Evolutionary conservation across 2,888 invertebrate species (phyloP), one percentile per base, ranked within the genome.

Genomic region (Brachyptera putata): DNA sequence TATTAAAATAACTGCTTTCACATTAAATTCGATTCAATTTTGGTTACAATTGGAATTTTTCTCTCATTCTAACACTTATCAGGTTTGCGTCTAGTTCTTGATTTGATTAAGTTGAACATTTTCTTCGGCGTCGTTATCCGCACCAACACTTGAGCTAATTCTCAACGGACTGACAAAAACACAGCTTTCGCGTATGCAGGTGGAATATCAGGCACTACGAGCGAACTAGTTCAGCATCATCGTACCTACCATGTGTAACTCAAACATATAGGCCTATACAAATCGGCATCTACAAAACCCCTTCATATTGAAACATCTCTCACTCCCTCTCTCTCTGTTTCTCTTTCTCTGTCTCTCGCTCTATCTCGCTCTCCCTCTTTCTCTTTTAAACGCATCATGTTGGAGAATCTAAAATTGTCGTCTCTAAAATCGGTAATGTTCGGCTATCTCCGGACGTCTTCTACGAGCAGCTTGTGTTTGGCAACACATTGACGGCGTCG

Each of bases 381-480:
- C n/a, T 41, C 41, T 41, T 41, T 41, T 18, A 46, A 46, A 36
- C n/a, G n/a, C n/a, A n/a, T n/a, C n/a, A n/a, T n/a, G n/a, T n/a
- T 36, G 30, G 43, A 46, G 43, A 34, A 30, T 50, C 60, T 61
- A 61, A 61, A 61, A 58, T 48, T 58, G 59, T 62, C 58, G 50
- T 62, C 62, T 7, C 4, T 18, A 21, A 30, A 4, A 21, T 53
- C 53, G 53, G 53, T 36, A 34, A 34, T 53, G 53, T 53, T 34
- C 53, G 53, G 18, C 3, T 7, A 11, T 11, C 16, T n/a, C 53
- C 4, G 4, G 53, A 36, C 34, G 53, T 36, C 34, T 3, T 3
- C 26, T 3, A 4, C 3, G 49, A 26, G 26, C n/a, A n/a, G 25
- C 26, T 13, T 50, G 3, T 5, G 13, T 25, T 11, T 30, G 26